These are phyloP conservation scores for Argya squamiceps DNA, from an alignment of 2,797 vertebrate genomes.

Conservation along the genomic window DNA sequence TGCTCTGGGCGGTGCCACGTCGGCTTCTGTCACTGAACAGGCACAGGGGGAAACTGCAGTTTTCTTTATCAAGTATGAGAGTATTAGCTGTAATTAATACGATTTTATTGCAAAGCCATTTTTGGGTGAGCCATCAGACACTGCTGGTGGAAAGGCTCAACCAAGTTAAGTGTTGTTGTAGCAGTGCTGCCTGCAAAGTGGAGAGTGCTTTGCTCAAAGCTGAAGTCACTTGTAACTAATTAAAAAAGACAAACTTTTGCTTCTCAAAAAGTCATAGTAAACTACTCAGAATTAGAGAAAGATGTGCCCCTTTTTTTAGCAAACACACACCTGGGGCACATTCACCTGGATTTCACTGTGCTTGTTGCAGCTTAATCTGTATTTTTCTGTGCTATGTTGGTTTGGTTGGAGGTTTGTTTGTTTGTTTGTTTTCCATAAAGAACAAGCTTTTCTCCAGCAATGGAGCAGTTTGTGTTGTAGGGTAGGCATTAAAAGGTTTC, in stretches of 20 bases:
- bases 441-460: neutral
- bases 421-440: neutral
- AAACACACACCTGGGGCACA: neutral
- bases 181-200: neutral
- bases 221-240: neutral
- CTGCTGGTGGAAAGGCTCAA: neutral
- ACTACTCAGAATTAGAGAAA: neutral
- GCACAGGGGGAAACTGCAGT: neutral
- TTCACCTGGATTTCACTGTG: neutral
- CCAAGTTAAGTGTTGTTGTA: neutral
- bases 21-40: slow-evolving; percentile 51
- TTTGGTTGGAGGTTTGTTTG: neutral
- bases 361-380: neutral
- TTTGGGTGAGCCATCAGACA: neutral
- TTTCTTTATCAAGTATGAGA: slow-evolving; percentile 49
- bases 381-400: rapidly evolving
- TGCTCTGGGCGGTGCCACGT: slow-evolving; percentile 5
- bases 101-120: neutral
- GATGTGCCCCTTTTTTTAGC: neutral
- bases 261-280: neutral
- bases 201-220: neutral
- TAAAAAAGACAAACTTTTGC: neutral
- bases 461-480: neutral
- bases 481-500: neutral
- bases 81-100: slow-evolving; percentile 33